Evolutionary conservation across 2,888 invertebrate genomes (phyloP).

Genomic region (Nemapogon koenigi): DNA sequence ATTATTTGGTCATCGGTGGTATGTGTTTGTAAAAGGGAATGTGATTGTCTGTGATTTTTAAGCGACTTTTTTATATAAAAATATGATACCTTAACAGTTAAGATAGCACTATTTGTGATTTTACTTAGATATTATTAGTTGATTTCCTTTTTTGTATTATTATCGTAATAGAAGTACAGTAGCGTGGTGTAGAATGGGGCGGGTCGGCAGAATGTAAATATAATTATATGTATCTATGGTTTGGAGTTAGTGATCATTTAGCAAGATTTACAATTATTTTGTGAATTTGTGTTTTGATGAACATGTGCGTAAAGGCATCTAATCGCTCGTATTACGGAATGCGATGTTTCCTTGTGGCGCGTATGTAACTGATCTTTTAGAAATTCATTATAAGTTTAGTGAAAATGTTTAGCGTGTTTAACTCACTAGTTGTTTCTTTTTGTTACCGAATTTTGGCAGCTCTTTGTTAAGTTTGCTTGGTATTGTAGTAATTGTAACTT

Average conservation of each 20-base stretch:
- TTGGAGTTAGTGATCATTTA: slow-evolving; percentile 3
- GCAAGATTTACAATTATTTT: too few relatives aligned
- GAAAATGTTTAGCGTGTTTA: slow-evolving; percentile 58
- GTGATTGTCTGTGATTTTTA: slow-evolving; percentile 68
- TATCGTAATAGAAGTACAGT: slow-evolving; percentile 30
- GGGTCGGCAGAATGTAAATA: slow-evolving; percentile 48
- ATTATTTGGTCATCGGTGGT: slow-evolving; percentile 50
- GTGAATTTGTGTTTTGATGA: too few relatives aligned
- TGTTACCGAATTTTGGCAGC: too few relatives aligned
- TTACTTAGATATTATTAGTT: slow-evolving; percentile 57
- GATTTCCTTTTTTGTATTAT: slow-evolving; percentile 49
- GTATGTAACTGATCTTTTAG: too few relatives aligned
- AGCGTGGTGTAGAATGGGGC: slow-evolving; percentile 35
- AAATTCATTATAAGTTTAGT: too few relatives aligned
- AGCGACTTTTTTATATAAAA: slow-evolving; percentile 65
- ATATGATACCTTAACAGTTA: slow-evolving; percentile 60
- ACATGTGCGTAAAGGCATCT: too few relatives aligned
- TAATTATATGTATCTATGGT: neutral
- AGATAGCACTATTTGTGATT: slow-evolving; percentile 67
- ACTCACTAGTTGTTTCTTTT: slow-evolving; percentile 40
- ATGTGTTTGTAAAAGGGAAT: slow-evolving; percentile 60
- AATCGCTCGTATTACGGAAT: too few relatives aligned
- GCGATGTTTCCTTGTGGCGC: too few relatives aligned
- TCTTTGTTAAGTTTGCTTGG: slow-evolving; percentile 54
- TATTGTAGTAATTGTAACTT: slow-evolving; percentile 7